These are phyloP conservation scores for Cyprinodon variegatus DNA, from an alignment of 2,113 vertebrate genomes.

Conservation along the genomic window DNA sequence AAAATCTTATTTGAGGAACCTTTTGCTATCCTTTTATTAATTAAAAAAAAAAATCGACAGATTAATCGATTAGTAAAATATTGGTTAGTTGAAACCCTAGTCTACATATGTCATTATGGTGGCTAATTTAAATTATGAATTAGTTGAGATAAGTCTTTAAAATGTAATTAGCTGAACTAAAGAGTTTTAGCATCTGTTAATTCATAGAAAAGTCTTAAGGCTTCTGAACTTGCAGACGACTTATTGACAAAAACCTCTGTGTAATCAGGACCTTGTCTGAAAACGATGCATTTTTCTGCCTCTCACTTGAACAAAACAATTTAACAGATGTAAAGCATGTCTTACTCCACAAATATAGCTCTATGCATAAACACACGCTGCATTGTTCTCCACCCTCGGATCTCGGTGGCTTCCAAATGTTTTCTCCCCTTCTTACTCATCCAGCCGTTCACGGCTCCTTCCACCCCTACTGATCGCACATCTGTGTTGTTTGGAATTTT, in stretches of 20 bases:
- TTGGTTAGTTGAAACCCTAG: no score
- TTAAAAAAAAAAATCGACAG: no score
- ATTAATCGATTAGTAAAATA: no score
- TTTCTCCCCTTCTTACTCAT: constrained; percentile 35
- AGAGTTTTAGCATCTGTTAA: not conserved
- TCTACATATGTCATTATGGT: not conserved
- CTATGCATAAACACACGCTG: constrained; percentile 45
- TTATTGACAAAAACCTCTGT: not conserved
- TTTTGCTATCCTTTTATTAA: no score
- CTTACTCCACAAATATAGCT: constrained; percentile 2
- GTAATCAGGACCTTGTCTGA: not conserved
- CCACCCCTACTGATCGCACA: constrained; percentile 41
- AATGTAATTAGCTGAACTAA: not conserved
- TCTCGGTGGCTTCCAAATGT: constrained; percentile 36
- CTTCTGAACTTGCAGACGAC: not conserved
- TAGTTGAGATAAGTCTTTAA: not conserved
- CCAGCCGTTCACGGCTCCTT: constrained; percentile 38
- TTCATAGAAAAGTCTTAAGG: not conserved
- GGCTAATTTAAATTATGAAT: not conserved
- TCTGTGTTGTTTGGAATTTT: constrained; percentile 22
- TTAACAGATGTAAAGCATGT: not conserved
- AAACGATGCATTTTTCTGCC: not conserved
- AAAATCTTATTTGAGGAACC: no score
- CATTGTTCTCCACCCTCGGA: constrained; percentile 43
- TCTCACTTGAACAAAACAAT: not conserved